Base-by-base conservation (phyloP, 2,888 invertebrate genomes). In the Chalcis sispes region DNA sequence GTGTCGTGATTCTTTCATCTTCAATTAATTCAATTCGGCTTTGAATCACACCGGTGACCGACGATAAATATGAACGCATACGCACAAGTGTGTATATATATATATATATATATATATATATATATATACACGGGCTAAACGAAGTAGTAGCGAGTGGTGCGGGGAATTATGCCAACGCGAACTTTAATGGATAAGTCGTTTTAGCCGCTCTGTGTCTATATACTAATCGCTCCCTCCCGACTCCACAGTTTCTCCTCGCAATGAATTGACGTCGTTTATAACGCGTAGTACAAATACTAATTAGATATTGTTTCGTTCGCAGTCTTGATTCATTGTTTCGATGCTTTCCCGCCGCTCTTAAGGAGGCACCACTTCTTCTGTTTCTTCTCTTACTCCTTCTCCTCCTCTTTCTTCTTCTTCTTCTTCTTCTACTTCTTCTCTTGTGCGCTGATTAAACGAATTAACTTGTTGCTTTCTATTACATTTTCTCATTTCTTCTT, bases 21-120 rank as follows among this genome's bases (percentile, higher is more conserved):
- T 62, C 72, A 62, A 77, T 79, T 79, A 74, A 79, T 74, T 73
- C 72, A 72, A 79, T 76, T 74, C 75, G 75, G 69, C 42, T 69
- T 62, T 66, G 74, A 62, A 74, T 62, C 58, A 62, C 58, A 36
- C 27, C 59, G 40, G 56, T 36, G 36, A 13, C 15, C 7, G 42
- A 8, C 20, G 1, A 20, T 52, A 65, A 65, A 65, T 65, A 64
- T n/a, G n/a, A n/a, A n/a, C 4, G 50, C 23, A 20, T 25, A 20
- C 27, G 46, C 18, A 36, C 2, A 36, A 2, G 27, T n/a, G n/a
- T n/a, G n/a, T n/a, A n/a, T n/a, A n/a, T n/a, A n/a, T n/a, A n/a
- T n/a, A n/a, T n/a, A n/a, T n/a, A n/a, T n/a, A n/a, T n/a, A n/a
- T n/a, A n/a, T n/a, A n/a, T n/a, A n/a, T n/a, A n/a, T n/a, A n/a